Evolutionary conservation across 1,140 invertebrate species (phyloP).

Genomic region (Phthorimaea operculella): DNA sequence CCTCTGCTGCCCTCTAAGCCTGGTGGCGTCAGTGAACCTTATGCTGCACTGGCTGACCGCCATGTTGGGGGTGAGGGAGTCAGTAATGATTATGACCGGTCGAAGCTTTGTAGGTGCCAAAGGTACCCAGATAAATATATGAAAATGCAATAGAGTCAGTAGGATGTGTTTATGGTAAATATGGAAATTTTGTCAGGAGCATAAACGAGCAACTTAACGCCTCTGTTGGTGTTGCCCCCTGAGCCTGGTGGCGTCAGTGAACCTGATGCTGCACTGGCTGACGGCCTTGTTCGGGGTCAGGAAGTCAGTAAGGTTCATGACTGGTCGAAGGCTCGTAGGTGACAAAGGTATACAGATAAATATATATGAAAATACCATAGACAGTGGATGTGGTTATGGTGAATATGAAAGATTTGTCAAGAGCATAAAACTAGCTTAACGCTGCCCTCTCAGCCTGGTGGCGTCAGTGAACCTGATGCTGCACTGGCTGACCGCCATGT

Average conservation of each 20-base stretch:
- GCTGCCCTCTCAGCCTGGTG: conserved; percentile 23
- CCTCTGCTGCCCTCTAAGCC: conserved; percentile 23
- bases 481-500: conserved; percentile 73
- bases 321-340: no score
- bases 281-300: conserved; percentile 76
- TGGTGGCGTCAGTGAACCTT: conserved; percentile 70
- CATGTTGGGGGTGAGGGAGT: conserved; percentile 80
- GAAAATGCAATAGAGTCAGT: no score
- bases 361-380: no score
- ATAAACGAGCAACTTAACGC: no score
- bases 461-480: conserved; percentile 74
- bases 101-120: no score
- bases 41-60: conserved; percentile 70
- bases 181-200: no score
- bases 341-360: no score
- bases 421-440: no score
- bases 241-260: conserved; percentile 62
- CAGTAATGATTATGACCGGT: conserved; percentile 57
- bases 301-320: conserved; percentile 70
- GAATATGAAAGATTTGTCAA: no score
- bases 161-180: no score
- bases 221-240: conserved; percentile 24
- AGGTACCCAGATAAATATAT: no score
- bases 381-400: no score
- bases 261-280: conserved; percentile 73